phyloP scores from a whole-genome alignment of 2,797 vertebrate genomes.

The Typhlichthys subterraneus region DNA sequence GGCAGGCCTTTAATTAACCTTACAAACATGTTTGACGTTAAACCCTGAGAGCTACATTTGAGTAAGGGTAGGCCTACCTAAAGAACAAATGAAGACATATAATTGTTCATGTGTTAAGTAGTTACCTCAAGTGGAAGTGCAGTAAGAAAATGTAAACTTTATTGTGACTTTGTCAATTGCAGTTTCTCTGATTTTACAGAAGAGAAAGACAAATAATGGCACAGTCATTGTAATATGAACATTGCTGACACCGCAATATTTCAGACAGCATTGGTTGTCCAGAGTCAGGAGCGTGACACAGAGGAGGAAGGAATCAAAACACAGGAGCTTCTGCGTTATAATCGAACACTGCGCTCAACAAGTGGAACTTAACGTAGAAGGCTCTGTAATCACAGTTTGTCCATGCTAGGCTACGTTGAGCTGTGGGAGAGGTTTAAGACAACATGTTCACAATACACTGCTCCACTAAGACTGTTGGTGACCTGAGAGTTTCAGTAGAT shows the following conservation, averaged over 20 bases:
- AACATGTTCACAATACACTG: slow-evolving; percentile 62
- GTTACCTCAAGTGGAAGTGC: slow-evolving; percentile 30
- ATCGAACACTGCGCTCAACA: slow-evolving; percentile 58
- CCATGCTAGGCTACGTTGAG: slow-evolving; percentile 66
- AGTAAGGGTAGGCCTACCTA: too few relatives aligned
- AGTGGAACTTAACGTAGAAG: slow-evolving; percentile 47
- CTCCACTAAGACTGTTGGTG: slow-evolving; percentile 79
- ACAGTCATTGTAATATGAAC: slow-evolving; percentile 75
- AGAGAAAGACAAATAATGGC: slow-evolving; percentile 71
- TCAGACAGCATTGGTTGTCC: slow-evolving; percentile 44
- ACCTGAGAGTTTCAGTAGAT: slow-evolving; percentile 74
- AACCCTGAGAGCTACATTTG: too few relatives aligned
- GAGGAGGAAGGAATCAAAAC: slow-evolving; percentile 59
- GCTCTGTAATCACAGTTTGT: slow-evolving; percentile 72
- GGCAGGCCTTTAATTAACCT: too few relatives aligned
- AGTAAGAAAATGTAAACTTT: slow-evolving; percentile 86
- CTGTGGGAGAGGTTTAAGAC: slow-evolving; percentile 77
- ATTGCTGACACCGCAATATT: slow-evolving; percentile 73
- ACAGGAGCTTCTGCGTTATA: slow-evolving; percentile 54
- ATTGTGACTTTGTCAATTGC: slow-evolving; percentile 75
- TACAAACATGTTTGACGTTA: too few relatives aligned
- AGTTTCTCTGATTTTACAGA: slow-evolving; percentile 75
- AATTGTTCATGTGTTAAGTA: too few relatives aligned
- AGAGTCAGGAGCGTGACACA: slow-evolving; percentile 62
- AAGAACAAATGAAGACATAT: too few relatives aligned